phyloP scores from a whole-genome alignment of 2,888 invertebrate genomes.

The Laothoe populi region DNA sequence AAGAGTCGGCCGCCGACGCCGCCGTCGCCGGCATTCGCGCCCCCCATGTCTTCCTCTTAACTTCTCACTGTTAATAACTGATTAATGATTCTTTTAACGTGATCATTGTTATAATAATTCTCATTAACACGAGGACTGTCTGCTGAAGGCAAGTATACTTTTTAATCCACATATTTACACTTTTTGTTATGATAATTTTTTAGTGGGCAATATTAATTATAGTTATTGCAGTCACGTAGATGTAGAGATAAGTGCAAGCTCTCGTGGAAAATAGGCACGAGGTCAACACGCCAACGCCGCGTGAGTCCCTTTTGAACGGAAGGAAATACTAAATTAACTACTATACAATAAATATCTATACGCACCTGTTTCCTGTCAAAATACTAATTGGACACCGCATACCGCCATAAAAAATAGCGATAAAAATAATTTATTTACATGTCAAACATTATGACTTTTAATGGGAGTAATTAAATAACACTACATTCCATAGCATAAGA shows the following conservation, averaged over 20 bases:
- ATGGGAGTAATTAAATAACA: neutral
- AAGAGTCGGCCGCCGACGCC: slow-evolving; percentile 67
- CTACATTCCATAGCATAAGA: neutral
- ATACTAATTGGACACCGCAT: neutral
- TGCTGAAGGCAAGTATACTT: slow-evolving; percentile 24
- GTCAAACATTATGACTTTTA: neutral
- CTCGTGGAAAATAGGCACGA: slow-evolving; percentile 40
- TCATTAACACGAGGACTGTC: slow-evolving; percentile 26
- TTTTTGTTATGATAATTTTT: neutral
- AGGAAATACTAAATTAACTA: slow-evolving; percentile 26
- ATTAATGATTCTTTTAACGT: slow-evolving; percentile 35
- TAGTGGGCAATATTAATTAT: slow-evolving; percentile 29
- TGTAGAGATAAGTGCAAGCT: slow-evolving; percentile 27
- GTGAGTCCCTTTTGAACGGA: slow-evolving; percentile 27
- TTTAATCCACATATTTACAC: slow-evolving; percentile 28
- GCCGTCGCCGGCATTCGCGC: slow-evolving; percentile 45
- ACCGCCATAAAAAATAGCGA: neutral
- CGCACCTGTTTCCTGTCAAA: slow-evolving; percentile 6
- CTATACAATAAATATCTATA: slow-evolving; percentile 14
- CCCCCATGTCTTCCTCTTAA: slow-evolving; percentile 46
- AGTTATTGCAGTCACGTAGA: slow-evolving; percentile 27
- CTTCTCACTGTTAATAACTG: slow-evolving; percentile 37
- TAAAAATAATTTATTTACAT: neutral
- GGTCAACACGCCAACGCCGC: slow-evolving; percentile 39
- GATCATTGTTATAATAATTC: slow-evolving; percentile 44